Conservation (phyloP, 92 coral and sea anemone genomes). For the Paramuricea clavata region DNA sequence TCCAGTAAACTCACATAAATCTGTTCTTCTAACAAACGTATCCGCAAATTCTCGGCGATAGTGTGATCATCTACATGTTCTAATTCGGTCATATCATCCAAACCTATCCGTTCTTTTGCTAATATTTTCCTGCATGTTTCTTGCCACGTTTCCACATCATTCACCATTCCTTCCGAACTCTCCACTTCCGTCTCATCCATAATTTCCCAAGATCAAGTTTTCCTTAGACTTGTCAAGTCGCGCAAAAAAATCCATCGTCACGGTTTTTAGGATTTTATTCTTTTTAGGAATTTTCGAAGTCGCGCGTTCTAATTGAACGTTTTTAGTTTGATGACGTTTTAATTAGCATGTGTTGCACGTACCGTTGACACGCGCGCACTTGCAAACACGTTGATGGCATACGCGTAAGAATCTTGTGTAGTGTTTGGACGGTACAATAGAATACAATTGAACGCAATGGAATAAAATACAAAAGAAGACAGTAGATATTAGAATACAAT, state of each 20-base stretch:
- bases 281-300: not conserved
- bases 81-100: slow-evolving; percentile 86
- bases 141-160: slow-evolving; percentile 15
- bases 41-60: slow-evolving; percentile 78
- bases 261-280: too few species aligned
- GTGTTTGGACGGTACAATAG: not conserved
- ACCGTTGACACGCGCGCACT: not conserved
- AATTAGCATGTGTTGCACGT: not conserved
- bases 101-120: slow-evolving; percentile 41
- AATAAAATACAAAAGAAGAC: not conserved
- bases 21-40: slow-evolving; percentile 73
- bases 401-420: too few species aligned
- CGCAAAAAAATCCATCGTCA: not conserved
- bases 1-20: slow-evolving; percentile 93
- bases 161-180: not conserved
- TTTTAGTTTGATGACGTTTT: not conserved
- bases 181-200: not conserved
- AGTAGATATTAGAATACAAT: not conserved
- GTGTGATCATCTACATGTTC: slow-evolving; percentile 76
- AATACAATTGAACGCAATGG: not conserved
- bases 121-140: not conserved
- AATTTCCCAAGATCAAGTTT: not conserved
- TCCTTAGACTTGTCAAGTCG: not conserved
- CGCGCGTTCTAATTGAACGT: not conserved
- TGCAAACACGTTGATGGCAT: too few species aligned